A percentile compares a stretch with the other conserved stretches of the same genome.
phyloP scores from a whole-genome alignment of 2,113 vertebrate genomes.

The Clinocottus analis region DNA sequence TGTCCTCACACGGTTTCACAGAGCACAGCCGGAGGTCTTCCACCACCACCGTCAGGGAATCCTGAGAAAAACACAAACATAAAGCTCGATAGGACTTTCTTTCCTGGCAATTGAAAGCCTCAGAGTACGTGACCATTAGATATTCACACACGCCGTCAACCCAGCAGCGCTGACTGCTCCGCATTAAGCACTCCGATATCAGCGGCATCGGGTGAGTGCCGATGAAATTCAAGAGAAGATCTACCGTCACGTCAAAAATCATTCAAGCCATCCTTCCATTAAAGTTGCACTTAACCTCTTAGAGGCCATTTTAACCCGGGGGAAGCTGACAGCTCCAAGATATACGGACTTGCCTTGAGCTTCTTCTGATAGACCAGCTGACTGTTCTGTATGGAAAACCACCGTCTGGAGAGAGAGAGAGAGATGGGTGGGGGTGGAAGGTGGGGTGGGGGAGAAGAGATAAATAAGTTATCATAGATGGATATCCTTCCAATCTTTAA shows the following conservation, averaged over 20 bases:
- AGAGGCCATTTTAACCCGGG: slow-evolving; percentile 4
- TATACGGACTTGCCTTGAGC: slow-evolving; percentile 87
- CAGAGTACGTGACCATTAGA: neutral
- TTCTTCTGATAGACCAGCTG: slow-evolving; percentile 99
- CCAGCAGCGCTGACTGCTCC: neutral
- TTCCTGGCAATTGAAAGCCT: neutral
- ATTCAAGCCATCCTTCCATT: slow-evolving; percentile 4
- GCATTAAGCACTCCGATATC: slow-evolving; percentile 3
- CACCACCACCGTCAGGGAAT: slow-evolving; percentile 94
- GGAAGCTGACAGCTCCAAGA: neutral
- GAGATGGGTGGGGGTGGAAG: neutral
- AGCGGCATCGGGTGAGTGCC: neutral
- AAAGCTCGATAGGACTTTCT: neutral
- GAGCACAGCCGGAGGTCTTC: slow-evolving; percentile 96
- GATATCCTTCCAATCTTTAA: neutral
- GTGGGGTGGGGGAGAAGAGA: too few relatives aligned
- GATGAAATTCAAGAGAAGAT: slow-evolving; percentile 33
- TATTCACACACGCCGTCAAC: slow-evolving; percentile 1
- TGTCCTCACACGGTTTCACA: slow-evolving; percentile 96
- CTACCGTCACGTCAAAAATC: slow-evolving; percentile 14
- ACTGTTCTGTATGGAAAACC: slow-evolving; percentile 99
- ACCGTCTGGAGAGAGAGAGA: slow-evolving; percentile 84
- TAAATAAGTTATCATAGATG: slow-evolving; percentile 52
- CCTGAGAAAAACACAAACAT: slow-evolving; percentile 77
- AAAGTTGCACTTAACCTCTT: slow-evolving; percentile 57